A percentile compares a stretch with the other conserved stretches of the same genome.
Conservation (phyloP, 2,888 invertebrate species). For the Drosophila colorata region DNA sequence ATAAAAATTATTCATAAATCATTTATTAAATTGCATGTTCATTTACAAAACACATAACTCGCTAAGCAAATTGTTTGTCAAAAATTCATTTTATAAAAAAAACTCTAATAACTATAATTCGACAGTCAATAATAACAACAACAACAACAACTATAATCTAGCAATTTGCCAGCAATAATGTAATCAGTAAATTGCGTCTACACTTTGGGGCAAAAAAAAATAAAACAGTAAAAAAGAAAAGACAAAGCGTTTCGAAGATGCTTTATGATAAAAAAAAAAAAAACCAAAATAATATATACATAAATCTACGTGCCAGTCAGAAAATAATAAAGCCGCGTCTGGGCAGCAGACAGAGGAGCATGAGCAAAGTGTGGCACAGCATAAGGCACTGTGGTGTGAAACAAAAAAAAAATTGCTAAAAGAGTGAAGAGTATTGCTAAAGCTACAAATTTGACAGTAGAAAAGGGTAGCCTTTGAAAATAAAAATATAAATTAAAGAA, state of each 20-base stretch:
- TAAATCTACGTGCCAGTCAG: slow-evolving; percentile 77
- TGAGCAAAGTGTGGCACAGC: slow-evolving; percentile 63
- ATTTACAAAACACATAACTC: slow-evolving; percentile 16
- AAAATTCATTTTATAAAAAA: slow-evolving; percentile 43
- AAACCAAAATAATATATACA: slow-evolving; percentile 67
- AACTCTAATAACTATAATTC: slow-evolving; percentile 75
- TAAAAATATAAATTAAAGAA: too few relatives aligned
- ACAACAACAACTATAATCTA: slow-evolving; percentile 67
- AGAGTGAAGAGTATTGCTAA: not conserved
- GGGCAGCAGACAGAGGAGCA: slow-evolving; percentile 36
- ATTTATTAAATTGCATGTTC: slow-evolving; percentile 4
- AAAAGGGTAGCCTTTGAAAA: not conserved
- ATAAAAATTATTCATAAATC: not conserved
- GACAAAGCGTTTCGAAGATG: slow-evolving; percentile 61
- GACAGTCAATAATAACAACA: slow-evolving; percentile 65
- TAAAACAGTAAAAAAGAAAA: slow-evolving; percentile 20
- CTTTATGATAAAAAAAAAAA: slow-evolving; percentile 31
- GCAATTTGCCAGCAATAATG: slow-evolving; percentile 78
- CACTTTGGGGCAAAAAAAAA: slow-evolving; percentile 51
- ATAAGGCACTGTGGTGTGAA: slow-evolving; percentile 43
- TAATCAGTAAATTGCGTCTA: slow-evolving; percentile 78
- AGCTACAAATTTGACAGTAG: not conserved
- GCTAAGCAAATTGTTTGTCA: slow-evolving; percentile 50
- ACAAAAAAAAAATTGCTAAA: too few relatives aligned
- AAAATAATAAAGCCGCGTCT: slow-evolving; percentile 73